Base-by-base conservation (phyloP, 2,113 vertebrate genomes). In the Macaca nemestrina region DNA sequence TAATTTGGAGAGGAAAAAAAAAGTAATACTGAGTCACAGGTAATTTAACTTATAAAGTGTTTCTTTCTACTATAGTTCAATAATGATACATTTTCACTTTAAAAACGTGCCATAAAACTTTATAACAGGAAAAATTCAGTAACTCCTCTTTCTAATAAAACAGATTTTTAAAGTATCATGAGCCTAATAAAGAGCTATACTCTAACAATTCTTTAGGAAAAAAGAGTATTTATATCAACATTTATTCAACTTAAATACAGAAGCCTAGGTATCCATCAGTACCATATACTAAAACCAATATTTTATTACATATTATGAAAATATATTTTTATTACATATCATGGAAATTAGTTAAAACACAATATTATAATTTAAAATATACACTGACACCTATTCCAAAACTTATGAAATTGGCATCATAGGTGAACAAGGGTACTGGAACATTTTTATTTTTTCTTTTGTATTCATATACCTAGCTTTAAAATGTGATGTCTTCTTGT, bases 1-100 rank as follows among this genome's bases (percentile, higher is more conserved):
- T 38, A 91, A 85, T 64, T 64, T 64, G 12, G n/a, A 50, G 5
- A 38, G 38, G 11, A 6, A 35, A 9, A 7, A 75, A 11, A 0
- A 25, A 86, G 73, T 2, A 45, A 8, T 89, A 86, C 2, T 5
- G 38, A 68, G 20, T 55, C 70, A 72, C 59, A 96, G 61, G 1
- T 57, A 35, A 96, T 92, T 96, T 89, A 68, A 2, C 20, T 80
- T 38, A 61, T 57, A 40, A 83, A 38, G 32, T 61, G 1, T 50
- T 10, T 1, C 5, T 95, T 22, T 18, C 27, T n/a, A 3, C 68
- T 79, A 55, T 22, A 38, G 27, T 75, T 96, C 68, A 79, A 50
- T 75, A 78, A 83, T 11, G 35, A 64, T 50, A 55, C 8, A 52
- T 84, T 96, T 97, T 95, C 43, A 97, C 82, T 97, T 95, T 87